Base-by-base conservation (phyloP, 2,888 invertebrate species). In the Luffia ferchaultella region DNA sequence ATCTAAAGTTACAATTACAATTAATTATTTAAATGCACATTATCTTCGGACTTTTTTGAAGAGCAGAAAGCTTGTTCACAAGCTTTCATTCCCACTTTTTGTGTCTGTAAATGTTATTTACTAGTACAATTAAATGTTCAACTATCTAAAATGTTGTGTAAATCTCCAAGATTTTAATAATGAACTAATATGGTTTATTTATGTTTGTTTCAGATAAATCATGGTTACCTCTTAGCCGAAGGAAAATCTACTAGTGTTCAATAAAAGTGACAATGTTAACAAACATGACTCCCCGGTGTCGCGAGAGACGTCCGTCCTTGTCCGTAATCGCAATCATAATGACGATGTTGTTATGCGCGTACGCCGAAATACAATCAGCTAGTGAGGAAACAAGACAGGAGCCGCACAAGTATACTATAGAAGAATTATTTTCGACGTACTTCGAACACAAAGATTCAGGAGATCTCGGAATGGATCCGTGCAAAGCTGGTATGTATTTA, bases 381-480 rank as follows among this genome's bases (percentile, higher is more conserved):
- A 68, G 58, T 49, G 69, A 70, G 59, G 72, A 64, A 57, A 69
- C 66, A 50, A 50, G 41, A 20, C 71, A 71, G 17, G 78, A 80
- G 54, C 67, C 76, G 0, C 79, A 77, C 53, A 85, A 75, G 62
- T 91, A 86, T 67, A 89, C 89, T 50, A 86, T 90, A 64, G 89
- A 92, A 19, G 89, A 93, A 64, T 74, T 93, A 57, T 68, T 90
- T 62, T 85, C 75, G 50, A 85, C 76, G 50, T 80, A 85, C 57
- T 93, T 91, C 62, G 88, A 90, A 45, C 84, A 84, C 54, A 89
- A 89, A 65, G 87, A 89, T 53, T 92, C 92, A 45, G 85, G 86
- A 55, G 94, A 94, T 69, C 74, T 92, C 57, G 92, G 94, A 68
- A 80, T 93, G 85, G 94, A 94, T 78, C 91, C 94, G 51, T 94